phyloP scores from a whole-genome alignment of 2,888 invertebrate species.

The Sarcophaga carnaria region DNA sequence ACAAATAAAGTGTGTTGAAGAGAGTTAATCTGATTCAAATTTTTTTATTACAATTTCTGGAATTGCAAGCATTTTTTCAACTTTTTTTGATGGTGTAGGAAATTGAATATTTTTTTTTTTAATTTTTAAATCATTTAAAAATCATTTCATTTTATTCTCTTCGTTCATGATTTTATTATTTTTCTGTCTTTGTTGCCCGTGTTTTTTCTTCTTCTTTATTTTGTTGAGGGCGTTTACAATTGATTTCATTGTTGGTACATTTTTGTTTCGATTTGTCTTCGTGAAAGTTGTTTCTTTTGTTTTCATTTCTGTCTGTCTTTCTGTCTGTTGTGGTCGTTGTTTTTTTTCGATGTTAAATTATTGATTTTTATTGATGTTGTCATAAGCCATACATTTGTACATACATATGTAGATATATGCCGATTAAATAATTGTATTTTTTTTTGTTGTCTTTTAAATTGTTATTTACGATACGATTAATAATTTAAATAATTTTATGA shows the following conservation, averaged over 20 bases:
- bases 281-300: neutral
- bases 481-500: constrained; percentile 51
- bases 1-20: no score
- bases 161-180: neutral
- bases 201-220: neutral
- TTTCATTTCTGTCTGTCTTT: neutral
- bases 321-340: no score
- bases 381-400: no score
- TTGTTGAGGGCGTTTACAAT: constrained; percentile 10
- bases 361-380: no score
- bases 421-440: neutral
- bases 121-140: constrained; percentile 52
- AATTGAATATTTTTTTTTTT: neutral
- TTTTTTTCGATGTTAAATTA: no score
- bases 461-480: constrained; percentile 39
- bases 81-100: neutral
- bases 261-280: neutral
- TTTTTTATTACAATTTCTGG: neutral
- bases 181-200: neutral
- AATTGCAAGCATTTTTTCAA: constrained; percentile 31
- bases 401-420: no score
- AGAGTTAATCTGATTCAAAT: no score
- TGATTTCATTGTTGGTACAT: neutral
- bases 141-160: neutral
- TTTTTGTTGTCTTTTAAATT: constrained; percentile 7